phyloP scores from a whole-genome alignment of 1,140 invertebrate species.

The Eueides isabella region DNA sequence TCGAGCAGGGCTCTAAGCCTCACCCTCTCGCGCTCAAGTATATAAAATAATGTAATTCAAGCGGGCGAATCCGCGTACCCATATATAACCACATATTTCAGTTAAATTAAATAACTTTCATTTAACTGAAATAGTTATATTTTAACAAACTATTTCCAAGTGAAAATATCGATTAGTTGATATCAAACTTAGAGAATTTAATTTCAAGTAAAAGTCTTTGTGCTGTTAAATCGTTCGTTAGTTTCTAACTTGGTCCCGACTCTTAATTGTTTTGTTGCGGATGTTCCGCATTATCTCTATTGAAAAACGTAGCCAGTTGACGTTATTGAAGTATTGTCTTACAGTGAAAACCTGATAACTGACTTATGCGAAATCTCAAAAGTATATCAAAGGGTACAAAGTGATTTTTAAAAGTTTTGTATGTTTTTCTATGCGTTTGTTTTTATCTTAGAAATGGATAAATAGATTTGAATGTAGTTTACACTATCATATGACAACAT shows the following conservation, averaged over 20 bases:
- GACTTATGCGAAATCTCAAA: too few relatives aligned
- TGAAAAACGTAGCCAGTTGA: not conserved
- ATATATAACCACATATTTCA: not conserved
- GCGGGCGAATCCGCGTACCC: too few relatives aligned
- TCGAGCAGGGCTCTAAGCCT: too few relatives aligned
- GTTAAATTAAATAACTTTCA: not conserved
- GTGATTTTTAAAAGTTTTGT: too few relatives aligned
- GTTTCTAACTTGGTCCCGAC: conserved; percentile 22
- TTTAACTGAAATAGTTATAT: not conserved
- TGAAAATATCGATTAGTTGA: conserved; percentile 9
- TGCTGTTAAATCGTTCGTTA: conserved; percentile 42
- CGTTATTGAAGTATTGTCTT: not conserved
- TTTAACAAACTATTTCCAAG: conserved; percentile 28
- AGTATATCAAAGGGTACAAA: too few relatives aligned
- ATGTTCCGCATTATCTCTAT: not conserved
- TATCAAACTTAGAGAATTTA: conserved; percentile 44
- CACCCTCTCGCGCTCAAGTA: too few relatives aligned
- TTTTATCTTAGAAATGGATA: too few relatives aligned
- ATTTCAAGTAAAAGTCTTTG: conserved; percentile 45
- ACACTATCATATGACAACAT: too few relatives aligned
- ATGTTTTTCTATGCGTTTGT: too few relatives aligned
- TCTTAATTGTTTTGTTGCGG: conserved; percentile 39
- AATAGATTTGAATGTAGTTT: too few relatives aligned
- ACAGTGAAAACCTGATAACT: too few relatives aligned
- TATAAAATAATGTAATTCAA: too few relatives aligned